Evolutionary conservation across 2,888 invertebrate species (phyloP), one percentile per base, ranked within the genome.

Genomic region (Sphaerophoria rueppellii): DNA sequence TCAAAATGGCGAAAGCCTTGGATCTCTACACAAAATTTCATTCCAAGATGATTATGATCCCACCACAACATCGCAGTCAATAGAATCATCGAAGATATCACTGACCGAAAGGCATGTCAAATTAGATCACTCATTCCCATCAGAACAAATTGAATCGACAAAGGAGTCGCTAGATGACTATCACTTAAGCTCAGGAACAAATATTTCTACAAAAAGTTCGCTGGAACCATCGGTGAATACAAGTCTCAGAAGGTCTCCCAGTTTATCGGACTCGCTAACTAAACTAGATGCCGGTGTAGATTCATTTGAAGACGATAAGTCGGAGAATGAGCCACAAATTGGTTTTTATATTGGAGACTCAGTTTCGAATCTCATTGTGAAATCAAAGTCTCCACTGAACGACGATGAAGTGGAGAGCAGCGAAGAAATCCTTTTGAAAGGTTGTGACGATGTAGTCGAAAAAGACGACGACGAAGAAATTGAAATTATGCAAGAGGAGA

Each of bases 271-370:
- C n/a, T 35, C 58, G 55, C 34, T 46, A 2, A 40, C 60, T 4
- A 43, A 48, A 12, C 7, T 70, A 3, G 24, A 24, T 2, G 58
- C 57, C 12, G 32, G 34, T 16, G 24, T 48, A 0, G 52, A 57
- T 24, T 16, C 16, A 1, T 34, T 67, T 43, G 55, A 61, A 12
- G 40, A 60, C 6, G 11, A 4, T 14, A 48, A 46, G 12, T 11
- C 54, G 40, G 63, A n/a, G 11, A 52, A 61, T 6, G 86, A 83
- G 14, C 50, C 70, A 14, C 76, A 77, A 35, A 90, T 90, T 0
- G 91, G 91, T 73, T 91, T 92, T 60, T 92, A 92, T 74, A 92
- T 92, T 54, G 92, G 92, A 0, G 92, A 92, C 85, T 92, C 91
- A 1, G 92, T 92, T 69, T 89, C 88, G 1, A 91, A 92, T 88